Conservation (phyloP, 1,140 invertebrate species). For the Orius insidiosus region DNA sequence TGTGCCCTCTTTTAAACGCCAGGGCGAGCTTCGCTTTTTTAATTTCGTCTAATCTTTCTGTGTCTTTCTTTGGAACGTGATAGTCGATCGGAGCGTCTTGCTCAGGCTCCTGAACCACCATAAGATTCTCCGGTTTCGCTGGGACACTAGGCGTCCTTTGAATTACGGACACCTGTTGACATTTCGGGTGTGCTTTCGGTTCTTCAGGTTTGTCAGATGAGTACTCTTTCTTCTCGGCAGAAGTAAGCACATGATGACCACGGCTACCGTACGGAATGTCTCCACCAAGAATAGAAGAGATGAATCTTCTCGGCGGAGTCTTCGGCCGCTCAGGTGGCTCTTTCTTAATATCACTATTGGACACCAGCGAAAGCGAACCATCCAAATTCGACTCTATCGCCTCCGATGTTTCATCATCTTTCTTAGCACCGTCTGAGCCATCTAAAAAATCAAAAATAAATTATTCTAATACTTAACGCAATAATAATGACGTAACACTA, state of each 20-base stretch:
- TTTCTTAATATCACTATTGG: conserved; percentile 1
- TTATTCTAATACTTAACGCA: too few species aligned
- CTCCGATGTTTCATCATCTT: too few species aligned
- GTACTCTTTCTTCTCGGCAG: conserved; percentile 62
- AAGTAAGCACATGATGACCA: conserved; percentile 42
- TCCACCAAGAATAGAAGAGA: conserved; percentile 51
- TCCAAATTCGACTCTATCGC: too few species aligned
- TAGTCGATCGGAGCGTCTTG: conserved; percentile 78
- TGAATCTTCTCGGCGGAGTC: conserved; percentile 42
- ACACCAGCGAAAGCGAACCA: too few species aligned
- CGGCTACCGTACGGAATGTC: conserved; percentile 51
- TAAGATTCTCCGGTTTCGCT: conserved; percentile 22
- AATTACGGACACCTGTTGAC: conserved; percentile 42
- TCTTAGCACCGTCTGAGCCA: too few species aligned
- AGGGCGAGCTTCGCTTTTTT: conserved; percentile 28
- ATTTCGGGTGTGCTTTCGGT: conserved; percentile 17
- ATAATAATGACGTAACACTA: too few species aligned
- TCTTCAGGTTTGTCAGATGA: conserved; percentile 33
- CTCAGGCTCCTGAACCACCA: conserved; percentile 29
- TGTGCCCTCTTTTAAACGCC: conserved; percentile 18
- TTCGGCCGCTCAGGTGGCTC: conserved; percentile 12
- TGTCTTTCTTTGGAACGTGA: conserved; percentile 55
- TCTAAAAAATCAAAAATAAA: too few species aligned
- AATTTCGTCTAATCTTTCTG: conserved; percentile 24
- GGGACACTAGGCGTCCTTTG: conserved; percentile 48